These are phyloP conservation scores for Nixonia krombeini DNA, from an alignment of 1,140 invertebrate genomes.

Conservation along the genomic window DNA sequence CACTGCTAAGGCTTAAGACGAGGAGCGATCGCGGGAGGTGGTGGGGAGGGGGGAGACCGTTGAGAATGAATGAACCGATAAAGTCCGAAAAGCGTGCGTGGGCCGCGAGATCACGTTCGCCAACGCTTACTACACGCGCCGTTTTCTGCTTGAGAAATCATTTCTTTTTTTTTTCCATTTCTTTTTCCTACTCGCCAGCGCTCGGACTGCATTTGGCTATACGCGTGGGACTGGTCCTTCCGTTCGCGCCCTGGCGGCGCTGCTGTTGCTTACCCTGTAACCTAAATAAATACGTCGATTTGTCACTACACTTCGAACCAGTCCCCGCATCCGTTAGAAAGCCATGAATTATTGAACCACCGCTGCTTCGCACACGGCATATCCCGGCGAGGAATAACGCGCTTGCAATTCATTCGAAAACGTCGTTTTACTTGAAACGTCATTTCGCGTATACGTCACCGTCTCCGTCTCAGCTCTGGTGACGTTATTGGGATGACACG, in stretches of 20 bases:
- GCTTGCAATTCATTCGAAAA: too few relatives aligned
- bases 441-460: too few relatives aligned
- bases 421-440: too few relatives aligned
- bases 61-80: constrained; percentile 36
- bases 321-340: constrained; percentile 26
- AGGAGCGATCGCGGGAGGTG: constrained; percentile 33
- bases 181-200: constrained; percentile 12
- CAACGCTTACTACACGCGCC: constrained; percentile 31
- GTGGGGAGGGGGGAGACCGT: constrained; percentile 9
- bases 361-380: too few relatives aligned
- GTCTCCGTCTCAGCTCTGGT: too few relatives aligned
- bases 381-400: too few relatives aligned
- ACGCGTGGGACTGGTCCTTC: constrained; percentile 36
- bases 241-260: constrained; percentile 29
- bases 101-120: constrained; percentile 35
- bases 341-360: constrained; percentile 19
- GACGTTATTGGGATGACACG: too few relatives aligned
- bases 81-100: constrained; percentile 38
- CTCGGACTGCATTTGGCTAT: constrained; percentile 39
- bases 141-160: constrained; percentile 28
- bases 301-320: constrained; percentile 36
- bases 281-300: constrained; percentile 48
- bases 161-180: constrained; percentile 35
- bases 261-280: constrained; percentile 50
- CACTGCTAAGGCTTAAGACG: constrained; percentile 8